These are phyloP conservation scores for Pituophis catenifer DNA, from an alignment of 2,113 vertebrate genomes.

Conservation along the genomic window DNA sequence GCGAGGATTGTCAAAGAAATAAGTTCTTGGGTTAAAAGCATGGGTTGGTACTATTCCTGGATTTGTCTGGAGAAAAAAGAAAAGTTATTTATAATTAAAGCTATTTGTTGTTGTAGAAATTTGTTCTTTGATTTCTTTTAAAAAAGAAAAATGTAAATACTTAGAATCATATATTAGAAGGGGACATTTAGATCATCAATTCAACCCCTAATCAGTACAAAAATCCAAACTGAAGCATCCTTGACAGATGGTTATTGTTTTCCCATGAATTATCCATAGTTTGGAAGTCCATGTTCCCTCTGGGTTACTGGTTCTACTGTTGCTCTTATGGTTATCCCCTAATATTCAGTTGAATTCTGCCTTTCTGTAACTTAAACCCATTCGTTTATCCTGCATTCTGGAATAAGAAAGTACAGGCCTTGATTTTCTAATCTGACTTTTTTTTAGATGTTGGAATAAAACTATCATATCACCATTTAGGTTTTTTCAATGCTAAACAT, in stretches of 20 bases:
- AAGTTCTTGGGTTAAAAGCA: conserved; percentile 85
- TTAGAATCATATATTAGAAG: background rate
- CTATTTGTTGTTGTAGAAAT: background rate
- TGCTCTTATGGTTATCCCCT: background rate
- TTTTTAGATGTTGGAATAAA: background rate
- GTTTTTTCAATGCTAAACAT: background rate
- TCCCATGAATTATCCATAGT: background rate
- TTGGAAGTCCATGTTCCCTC: background rate
- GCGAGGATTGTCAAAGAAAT: conserved; percentile 96
- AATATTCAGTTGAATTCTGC: background rate
- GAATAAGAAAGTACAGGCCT: background rate
- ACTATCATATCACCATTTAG: background rate
- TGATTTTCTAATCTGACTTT: background rate
- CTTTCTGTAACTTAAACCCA: background rate
- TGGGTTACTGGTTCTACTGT: background rate
- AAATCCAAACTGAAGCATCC: background rate
- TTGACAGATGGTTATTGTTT: background rate
- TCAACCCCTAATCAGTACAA: background rate
- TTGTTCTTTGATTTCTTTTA: background rate
- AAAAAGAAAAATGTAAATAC: background rate
- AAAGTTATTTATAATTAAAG: background rate
- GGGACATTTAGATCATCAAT: background rate
- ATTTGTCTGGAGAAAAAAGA: conserved; percentile 70
- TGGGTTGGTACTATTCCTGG: conserved; percentile 84
- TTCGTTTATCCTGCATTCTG: background rate